Evolutionary conservation across 2,888 invertebrate genomes (phyloP), one percentile per base, ranked within the genome.

Genomic region (Ceriagrion tenellum): DNA sequence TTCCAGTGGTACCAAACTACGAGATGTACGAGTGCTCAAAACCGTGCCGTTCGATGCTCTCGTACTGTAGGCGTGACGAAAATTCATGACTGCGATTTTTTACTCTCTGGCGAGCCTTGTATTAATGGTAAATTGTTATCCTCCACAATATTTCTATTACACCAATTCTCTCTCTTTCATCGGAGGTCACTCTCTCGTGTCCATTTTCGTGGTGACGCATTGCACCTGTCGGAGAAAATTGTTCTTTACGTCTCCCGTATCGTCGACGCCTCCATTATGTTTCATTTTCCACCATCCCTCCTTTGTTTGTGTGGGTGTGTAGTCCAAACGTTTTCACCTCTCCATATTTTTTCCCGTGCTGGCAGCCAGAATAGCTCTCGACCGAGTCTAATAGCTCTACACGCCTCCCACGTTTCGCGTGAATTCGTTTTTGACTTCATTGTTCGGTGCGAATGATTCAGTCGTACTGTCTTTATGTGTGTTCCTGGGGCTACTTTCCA

Each of bases 221-320:
- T 93, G 93, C 93, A 93, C 93, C 93, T 93, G 93, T 63, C 93
- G 10, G 63, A 23, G 35, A 47, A 69, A 81, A 81, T 81, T 81
- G 81, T 35, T 35, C 81, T 81, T 30, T 18, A 13, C 81, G 18
- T 69, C 13, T 26, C 69, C 69, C 69, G 26, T n/a, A 30, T 81
- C 30, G 81, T 81, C 35, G 16, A 35, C 81, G 81, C 81, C 81
- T 81, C 81, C 81, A 35, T 81, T 30, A 81, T 35, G 81, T 81
- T 81, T 81, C 35, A 81, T 81, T 81, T 81, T 81, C 69, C 81
- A 26, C 81, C 69, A 69, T 35, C 35, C 26, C 35, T 35, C 81
- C 30, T 69, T 81, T 16, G 69, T 69, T 81, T 81, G 81, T 81
- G 81, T 81, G 35, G 35, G 35, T 35, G 30, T 81, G 13, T 35